Conservation (phyloP, 2,888 invertebrate species). For the Ochropacha duplaris region DNA sequence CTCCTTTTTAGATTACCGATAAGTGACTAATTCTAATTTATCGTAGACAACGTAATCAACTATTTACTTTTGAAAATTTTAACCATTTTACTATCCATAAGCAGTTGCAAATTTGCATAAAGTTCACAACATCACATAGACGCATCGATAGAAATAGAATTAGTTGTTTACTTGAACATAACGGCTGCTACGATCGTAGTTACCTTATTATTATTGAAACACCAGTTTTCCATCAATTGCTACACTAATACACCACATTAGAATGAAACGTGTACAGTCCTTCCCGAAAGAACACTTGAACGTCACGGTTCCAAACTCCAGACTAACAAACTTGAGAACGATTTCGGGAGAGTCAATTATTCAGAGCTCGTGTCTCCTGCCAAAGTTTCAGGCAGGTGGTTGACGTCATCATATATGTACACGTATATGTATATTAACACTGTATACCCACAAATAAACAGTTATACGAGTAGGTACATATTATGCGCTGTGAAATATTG, state of each 20-base stretch:
- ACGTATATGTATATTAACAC: slow-evolving; percentile 58
- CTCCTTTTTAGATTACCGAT: neutral
- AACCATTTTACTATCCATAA: neutral
- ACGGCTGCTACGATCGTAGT: neutral
- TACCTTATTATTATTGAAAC: slow-evolving; percentile 3
- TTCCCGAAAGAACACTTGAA: slow-evolving; percentile 42
- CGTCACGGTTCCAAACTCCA: slow-evolving; percentile 67
- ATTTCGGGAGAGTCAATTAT: slow-evolving; percentile 74
- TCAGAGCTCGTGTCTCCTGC: slow-evolving; percentile 75
- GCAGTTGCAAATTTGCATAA: neutral
- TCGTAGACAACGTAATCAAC: no score
- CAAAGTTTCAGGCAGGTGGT: slow-evolving; percentile 77
- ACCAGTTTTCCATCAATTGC: neutral
- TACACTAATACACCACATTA: slow-evolving; percentile 21
- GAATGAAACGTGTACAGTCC: slow-evolving; percentile 24
- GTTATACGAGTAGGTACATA: slow-evolving; percentile 57
- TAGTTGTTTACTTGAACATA: slow-evolving; percentile 1
- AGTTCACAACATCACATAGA: neutral
- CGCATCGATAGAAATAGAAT: slow-evolving; percentile 2
- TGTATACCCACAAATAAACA: slow-evolving; percentile 47
- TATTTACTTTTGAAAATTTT: neutral
- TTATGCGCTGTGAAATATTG: slow-evolving; percentile 65
- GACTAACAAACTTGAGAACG: slow-evolving; percentile 74
- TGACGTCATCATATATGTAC: slow-evolving; percentile 67
- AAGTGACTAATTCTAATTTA: neutral